phyloP scores from a whole-genome alignment of 2,797 vertebrate genomes.

The Notolabrus celidotus region DNA sequence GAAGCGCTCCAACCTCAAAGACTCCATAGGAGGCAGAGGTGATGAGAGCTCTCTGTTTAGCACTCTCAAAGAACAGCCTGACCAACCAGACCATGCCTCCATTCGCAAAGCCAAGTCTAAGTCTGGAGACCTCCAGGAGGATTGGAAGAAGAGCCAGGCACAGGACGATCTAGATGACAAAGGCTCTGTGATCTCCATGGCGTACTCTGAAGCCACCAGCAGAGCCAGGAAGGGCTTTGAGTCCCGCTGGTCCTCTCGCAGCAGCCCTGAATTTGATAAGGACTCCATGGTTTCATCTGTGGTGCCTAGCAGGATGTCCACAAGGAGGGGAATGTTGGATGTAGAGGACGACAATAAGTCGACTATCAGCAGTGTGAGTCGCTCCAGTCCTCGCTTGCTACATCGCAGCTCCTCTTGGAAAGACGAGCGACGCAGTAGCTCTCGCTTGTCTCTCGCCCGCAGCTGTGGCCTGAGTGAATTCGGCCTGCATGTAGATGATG shows the following conservation, averaged over 20 bases:
- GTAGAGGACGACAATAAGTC: conserved; percentile 87
- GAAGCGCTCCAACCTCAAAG: conserved; percentile 92
- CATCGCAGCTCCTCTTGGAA: conserved; percentile 88
- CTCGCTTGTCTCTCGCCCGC: conserved; percentile 87
- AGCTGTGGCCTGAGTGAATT: conserved; percentile 90
- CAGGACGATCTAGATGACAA: conserved; percentile 83
- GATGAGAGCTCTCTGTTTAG: conserved; percentile 93
- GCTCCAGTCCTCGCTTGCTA: conserved; percentile 81
- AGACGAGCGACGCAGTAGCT: conserved; percentile 83
- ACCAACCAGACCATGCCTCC: conserved; percentile 85
- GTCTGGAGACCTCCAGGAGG: conserved; percentile 73
- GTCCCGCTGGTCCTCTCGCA: conserved; percentile 89
- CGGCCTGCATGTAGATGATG: conserved; percentile 72
- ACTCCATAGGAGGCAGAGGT: conserved; percentile 92
- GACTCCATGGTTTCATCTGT: conserved; percentile 86
- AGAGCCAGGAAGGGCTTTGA: conserved; percentile 88
- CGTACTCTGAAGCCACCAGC: conserved; percentile 88
- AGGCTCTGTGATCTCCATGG: conserved; percentile 87
- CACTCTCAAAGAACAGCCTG: conserved; percentile 88
- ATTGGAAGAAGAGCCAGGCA: conserved; percentile 74
- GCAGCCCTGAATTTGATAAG: conserved; percentile 88
- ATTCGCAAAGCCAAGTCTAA: conserved; percentile 85
- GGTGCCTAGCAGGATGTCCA: conserved; percentile 88
- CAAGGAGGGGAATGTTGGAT: conserved; percentile 79
- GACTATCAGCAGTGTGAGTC: conserved; percentile 85